These are phyloP conservation scores for Kuschelorhynchus macadamiae DNA, from an alignment of 2,888 invertebrate genomes.

Conservation along the genomic window DNA sequence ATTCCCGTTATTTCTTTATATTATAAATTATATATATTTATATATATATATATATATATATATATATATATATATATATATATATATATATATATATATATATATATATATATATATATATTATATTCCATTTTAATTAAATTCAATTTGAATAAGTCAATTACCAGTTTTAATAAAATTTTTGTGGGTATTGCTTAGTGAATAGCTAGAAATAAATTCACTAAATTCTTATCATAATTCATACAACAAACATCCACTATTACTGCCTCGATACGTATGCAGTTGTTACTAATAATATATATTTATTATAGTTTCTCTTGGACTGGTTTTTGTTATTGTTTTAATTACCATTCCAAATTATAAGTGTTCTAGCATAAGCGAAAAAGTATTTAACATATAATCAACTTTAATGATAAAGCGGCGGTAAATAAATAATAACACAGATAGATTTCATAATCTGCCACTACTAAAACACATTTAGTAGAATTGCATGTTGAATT, in stretches of 20 bases:
- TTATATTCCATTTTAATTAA: no score
- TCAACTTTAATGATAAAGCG: conserved; percentile 42
- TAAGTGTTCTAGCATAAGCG: conserved; percentile 11
- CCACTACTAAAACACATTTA: conserved; percentile 19
- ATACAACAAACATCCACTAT: background rate
- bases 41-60: no score
- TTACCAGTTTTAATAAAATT: no score
- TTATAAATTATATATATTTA: no score
- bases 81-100: no score
- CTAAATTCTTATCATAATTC: conserved; percentile 7
- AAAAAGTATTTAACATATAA: conserved; percentile 35
- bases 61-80: no score
- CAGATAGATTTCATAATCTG: conserved; percentile 31
- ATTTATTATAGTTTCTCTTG: conserved; percentile 17
- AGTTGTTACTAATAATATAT: conserved; percentile 1
- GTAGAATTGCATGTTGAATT: conserved; percentile 16
- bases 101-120: no score
- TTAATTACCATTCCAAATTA: conserved; percentile 34
- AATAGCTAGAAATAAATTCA: no score
- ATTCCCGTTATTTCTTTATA: no score
- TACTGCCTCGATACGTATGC: background rate
- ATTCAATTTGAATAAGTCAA: no score
- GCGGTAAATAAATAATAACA: conserved; percentile 36
- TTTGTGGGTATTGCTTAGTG: no score
- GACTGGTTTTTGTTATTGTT: conserved; percentile 23